Conservation (phyloP, 2,888 invertebrate genomes). For the Drosophila borborema region DNA sequence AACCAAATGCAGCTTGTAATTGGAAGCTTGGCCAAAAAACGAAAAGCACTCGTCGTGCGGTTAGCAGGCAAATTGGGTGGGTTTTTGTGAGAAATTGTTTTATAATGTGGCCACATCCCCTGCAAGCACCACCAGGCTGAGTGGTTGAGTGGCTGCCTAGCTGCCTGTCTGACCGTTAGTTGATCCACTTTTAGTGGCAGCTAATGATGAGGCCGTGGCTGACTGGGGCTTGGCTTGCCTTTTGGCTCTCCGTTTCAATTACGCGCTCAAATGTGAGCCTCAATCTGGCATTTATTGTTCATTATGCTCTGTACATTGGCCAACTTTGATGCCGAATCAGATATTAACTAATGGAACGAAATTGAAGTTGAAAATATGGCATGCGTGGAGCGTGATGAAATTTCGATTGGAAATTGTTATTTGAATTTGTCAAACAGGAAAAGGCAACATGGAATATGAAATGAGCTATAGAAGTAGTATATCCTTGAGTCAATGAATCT, state of each 20-base stretch:
- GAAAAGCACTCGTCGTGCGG: constrained; percentile 44
- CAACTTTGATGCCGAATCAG: constrained; percentile 17
- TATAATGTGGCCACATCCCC: constrained; percentile 69
- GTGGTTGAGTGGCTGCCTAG: constrained; percentile 14
- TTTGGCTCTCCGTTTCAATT: constrained; percentile 60
- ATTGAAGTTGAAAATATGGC: neutral
- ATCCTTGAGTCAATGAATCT: neutral
- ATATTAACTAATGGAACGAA: constrained; percentile 24
- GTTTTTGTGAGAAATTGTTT: constrained; percentile 73
- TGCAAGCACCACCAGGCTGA: constrained; percentile 15
- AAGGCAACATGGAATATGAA: neutral
- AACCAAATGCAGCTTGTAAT: constrained; percentile 66
- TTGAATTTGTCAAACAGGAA: constrained; percentile 1
- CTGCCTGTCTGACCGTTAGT: constrained; percentile 60
- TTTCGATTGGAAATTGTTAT: neutral
- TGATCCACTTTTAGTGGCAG: constrained; percentile 69
- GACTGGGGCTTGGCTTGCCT: constrained; percentile 9
- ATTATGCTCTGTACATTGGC: constrained; percentile 62
- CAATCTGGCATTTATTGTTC: constrained; percentile 66
- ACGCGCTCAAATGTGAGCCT: constrained; percentile 66
- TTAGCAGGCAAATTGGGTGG: constrained; percentile 71
- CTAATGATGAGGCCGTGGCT: constrained; percentile 56
- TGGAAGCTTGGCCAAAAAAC: constrained; percentile 43
- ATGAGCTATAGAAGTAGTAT: neutral
- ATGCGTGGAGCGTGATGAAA: constrained; percentile 5